Percentiles rank a stretch among this genome's conserved stretches.
Conservation (phyloP, 2,113 vertebrate genomes). For the Hylia prasina region DNA sequence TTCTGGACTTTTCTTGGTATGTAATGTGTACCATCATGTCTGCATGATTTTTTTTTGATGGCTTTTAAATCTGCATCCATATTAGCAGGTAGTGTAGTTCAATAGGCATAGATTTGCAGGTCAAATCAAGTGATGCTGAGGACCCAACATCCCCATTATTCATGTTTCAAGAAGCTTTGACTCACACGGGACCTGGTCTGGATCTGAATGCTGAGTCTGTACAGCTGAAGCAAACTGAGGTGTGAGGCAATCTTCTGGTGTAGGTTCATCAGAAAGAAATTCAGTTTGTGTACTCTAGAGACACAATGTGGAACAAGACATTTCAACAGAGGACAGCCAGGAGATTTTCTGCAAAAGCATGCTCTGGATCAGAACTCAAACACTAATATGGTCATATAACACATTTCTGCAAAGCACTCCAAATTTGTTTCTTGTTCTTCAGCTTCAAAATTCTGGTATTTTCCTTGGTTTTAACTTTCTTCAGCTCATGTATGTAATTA, state of each 20-base stretch:
- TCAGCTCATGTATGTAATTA: neutral
- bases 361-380: neutral
- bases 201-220: neutral
- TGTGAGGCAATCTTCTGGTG: neutral
- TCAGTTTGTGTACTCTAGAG: neutral
- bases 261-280: neutral
- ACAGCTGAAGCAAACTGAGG: neutral
- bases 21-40: rapidly evolving
- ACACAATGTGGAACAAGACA: neutral
- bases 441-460: neutral
- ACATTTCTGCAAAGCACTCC: neutral
- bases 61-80: neutral
- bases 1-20: neutral
- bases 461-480: neutral
- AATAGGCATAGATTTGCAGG: neutral
- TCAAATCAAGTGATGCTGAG: neutral
- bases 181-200: neutral
- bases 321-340: neutral
- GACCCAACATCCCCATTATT: neutral
- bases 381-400: neutral
- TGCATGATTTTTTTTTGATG: neutral
- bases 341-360: neutral
- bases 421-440: neutral
- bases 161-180: neutral
- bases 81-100: neutral